A percentile compares a stretch with the other conserved stretches of the same genome.
Evolutionary conservation across 2,888 invertebrate species (phyloP).

Genomic region (Troides aeacus): DNA sequence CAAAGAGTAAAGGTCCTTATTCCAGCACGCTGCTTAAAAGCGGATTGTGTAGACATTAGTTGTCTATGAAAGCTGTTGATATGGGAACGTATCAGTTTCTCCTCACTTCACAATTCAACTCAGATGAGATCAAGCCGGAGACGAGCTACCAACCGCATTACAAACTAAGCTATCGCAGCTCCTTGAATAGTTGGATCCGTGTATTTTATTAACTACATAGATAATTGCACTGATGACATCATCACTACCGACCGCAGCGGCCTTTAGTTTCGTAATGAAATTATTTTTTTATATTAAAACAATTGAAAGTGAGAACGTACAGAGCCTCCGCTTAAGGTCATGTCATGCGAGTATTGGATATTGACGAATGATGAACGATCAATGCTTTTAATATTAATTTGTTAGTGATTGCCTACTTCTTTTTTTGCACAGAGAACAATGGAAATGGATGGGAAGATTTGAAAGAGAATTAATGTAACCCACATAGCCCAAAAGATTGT

Average conservation of each 20-base stretch:
- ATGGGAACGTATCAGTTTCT: too few relatives aligned
- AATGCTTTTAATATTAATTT: conserved; percentile 21
- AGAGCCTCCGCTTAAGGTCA: conserved; percentile 56
- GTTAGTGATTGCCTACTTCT: background rate
- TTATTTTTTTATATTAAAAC: conserved; percentile 61
- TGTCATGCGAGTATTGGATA: conserved; percentile 37
- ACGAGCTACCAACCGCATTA: too few relatives aligned
- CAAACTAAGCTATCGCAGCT: too few relatives aligned
- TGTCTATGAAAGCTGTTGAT: too few relatives aligned
- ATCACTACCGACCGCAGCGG: conserved; percentile 53
- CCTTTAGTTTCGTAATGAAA: conserved; percentile 58
- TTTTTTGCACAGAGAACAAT: background rate
- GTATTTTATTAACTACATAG: conserved; percentile 17
- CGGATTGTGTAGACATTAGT: too few relatives aligned
- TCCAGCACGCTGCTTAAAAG: too few relatives aligned
- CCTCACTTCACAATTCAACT: too few relatives aligned
- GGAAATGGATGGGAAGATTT: too few relatives aligned
- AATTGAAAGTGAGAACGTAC: conserved; percentile 65
- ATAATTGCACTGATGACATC: conserved; percentile 25
- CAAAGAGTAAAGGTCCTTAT: too few relatives aligned
- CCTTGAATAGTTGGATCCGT: background rate
- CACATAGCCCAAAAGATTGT: too few relatives aligned
- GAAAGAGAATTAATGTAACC: too few relatives aligned
- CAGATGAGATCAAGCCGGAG: too few relatives aligned
- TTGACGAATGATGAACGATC: conserved; percentile 33